A percentile compares a stretch with the other conserved stretches of the same genome.
Conservation (phyloP, 1,140 invertebrate genomes). For the Zaprionus africanus region DNA sequence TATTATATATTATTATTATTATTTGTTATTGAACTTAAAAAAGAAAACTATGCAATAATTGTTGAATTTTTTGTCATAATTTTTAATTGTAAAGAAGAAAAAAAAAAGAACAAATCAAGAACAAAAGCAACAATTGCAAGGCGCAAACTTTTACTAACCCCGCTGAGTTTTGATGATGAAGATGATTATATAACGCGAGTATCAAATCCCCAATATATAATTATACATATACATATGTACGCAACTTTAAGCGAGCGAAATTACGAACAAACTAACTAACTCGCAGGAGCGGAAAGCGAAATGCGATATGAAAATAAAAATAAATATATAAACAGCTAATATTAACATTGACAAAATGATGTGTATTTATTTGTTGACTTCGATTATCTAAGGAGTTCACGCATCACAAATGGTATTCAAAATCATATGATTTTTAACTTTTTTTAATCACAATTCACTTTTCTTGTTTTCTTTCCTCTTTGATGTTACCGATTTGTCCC, state of each 20-base stretch:
- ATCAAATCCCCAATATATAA: constrained; percentile 4
- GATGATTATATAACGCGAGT: background rate
- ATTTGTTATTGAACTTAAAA: constrained; percentile 73
- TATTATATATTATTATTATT: constrained; percentile 67
- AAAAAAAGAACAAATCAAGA: constrained; percentile 18
- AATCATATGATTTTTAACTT: no score
- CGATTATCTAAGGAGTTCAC: background rate
- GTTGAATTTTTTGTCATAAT: constrained; percentile 79
- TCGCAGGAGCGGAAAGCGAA: constrained; percentile 54
- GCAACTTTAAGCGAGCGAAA: constrained; percentile 51
- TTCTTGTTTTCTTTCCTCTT: no score
- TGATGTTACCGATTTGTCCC: no score
- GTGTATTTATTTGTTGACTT: constrained; percentile 9
- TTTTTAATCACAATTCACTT: no score
- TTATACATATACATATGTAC: background rate
- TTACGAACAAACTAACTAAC: constrained; percentile 54
- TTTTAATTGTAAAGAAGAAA: constrained; percentile 49
- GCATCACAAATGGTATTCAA: background rate
- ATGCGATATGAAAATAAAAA: constrained; percentile 48
- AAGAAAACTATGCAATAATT: constrained; percentile 77
- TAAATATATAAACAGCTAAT: constrained; percentile 42
- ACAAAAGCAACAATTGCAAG: constrained; percentile 27
- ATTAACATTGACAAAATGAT: constrained; percentile 44
- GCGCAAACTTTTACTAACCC: constrained; percentile 43
- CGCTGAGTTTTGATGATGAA: constrained; percentile 28